Evolutionary conservation across 2,113 vertebrate species (phyloP), one percentile per base, ranked within the genome.

Genomic region (Callithrix jacchus): DNA sequence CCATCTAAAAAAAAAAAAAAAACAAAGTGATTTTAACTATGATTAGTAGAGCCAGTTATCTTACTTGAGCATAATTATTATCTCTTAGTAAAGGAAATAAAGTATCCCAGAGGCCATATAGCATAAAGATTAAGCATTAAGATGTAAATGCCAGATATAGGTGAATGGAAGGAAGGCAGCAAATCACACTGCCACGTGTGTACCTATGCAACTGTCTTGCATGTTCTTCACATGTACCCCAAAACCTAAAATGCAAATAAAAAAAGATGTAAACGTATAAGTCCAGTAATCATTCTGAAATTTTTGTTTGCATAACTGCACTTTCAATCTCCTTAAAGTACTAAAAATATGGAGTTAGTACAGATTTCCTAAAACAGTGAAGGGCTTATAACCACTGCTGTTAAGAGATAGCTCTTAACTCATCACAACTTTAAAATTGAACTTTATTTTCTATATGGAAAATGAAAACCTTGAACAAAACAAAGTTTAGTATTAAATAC

Each of bases 291-390:
- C 17, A 70, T 71, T 45, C 37, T 37, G 17, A 82, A 82, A 58
- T 0, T 14, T 61, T 2, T 8, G 23, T 68, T 85, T 89, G 17
- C 37, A 21, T 45, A 16, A 18, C 35, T 70, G 42, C 2, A 17
- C 20, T 52, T 35, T 23, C 12, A 37, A 6, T 80, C 35, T 85
- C 77, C 7, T 73, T 80, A 30, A 18, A 27, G 73, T 40, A 54
- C 12, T 12, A 47, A 79, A 79, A 80, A 5, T 21, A 11, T 79
- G 27, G 37, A 73, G 20, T 13, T 37, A 18, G 17, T 81, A 58
- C 1, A 52, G 32, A 64, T 4, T 45, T 47, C 1, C 58, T 40
- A 54, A 3, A 7, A n/a, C 8, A 37, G 0, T 58, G 7, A 6
- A 56, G 27, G 17, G 2, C 45, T 47, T 30, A 20, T 4, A 25